Evolutionary conservation across 1,140 invertebrate species (phyloP), one percentile per base, ranked within the genome.

Genomic region (Lutraria rhynchaena): DNA sequence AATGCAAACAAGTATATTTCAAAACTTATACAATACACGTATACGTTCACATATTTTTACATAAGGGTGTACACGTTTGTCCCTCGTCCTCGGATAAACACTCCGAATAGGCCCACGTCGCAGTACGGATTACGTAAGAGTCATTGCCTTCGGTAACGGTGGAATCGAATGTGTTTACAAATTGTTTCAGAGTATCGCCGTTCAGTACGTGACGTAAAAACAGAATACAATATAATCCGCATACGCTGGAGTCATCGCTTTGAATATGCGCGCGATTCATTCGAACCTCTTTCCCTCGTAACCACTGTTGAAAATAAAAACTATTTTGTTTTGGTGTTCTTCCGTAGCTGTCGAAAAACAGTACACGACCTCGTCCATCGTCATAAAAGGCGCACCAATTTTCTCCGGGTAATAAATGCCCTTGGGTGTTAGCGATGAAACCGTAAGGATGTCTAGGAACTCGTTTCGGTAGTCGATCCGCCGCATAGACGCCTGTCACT

Each of bases 301-400:
- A 24, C 65, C 37, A 46, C 22, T 17, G 33, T 51, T 27, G 29
- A 70, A 81, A 81, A 49, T 41, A 31, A 24, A 53, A 51, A 41
- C 37, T 31, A 49, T 67, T n/a, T 58, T 65, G 37, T 53, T 27
- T 33, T 19, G 65, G 67, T 3, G 55, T 35, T 22, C 73, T 41
- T 70, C 75, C 58, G 60, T 69, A 78, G 17, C 69, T 80, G 41
- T 84, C 83, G 61, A 84, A 84, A 13, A 65, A 51, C 74, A 69
- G 65, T 15, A 60, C 3, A 44, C 55, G 46, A 57, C 31, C 17
- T n/a, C 17, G 15, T 9, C 24, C 37, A 19, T 76, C 74, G 17
- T 41, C 33, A 44, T 49, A 76, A 63, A 76, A 76, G 27, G 58
- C 57, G 29, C 57, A 63, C 74, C 74, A 76, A 31, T 63, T 57